Evolutionary conservation across 2,797 vertebrate genomes (phyloP), one percentile per base, ranked within the genome.

Genomic region (Tenualosa thibaudeaui): DNA sequence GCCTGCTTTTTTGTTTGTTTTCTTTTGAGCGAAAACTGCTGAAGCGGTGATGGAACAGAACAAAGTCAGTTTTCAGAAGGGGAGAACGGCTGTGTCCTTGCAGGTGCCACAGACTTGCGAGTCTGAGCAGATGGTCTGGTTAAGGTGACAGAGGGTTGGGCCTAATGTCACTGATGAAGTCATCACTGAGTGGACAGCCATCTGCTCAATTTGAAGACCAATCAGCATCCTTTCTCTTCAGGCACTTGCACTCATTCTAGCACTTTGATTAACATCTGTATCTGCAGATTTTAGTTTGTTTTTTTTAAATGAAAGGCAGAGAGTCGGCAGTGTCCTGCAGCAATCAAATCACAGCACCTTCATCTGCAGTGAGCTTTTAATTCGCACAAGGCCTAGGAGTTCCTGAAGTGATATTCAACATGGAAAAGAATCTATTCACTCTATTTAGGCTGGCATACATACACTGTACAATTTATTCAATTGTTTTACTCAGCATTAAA

Each of bases 151-250:
- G 19, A 22, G 71, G 71, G 17, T 17, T 46, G 37, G 68, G 15
- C 65, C 9, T 78, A 43, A 75, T 75, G 37, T 43, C 68, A 75
- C 68, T 43, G 68, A 75, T 75, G 17, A 43, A 37, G 37, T 75
- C 68, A 75, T 75, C 68, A 75, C 68, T 3, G 68, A 75, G 31
- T 5, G 17, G 31, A 75, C 15, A 26, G 31, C 37, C 68, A 75
- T 75, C 68, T 75, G 68, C 68, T 43, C 37, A 37, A 75, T 75
- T 78, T 78, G 43, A 78, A 78, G 71, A 46, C 37, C 71, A 40
- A 78, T 78, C 71, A 78, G 71, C 71, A 19, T 40, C 19, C 15
- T 9, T 17, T 78, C 71, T 19, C 37, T 78, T 19, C 19, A 40
- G 71, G 37, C 71, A 19, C 68, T 19, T 15, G 31, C 31, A 40